Evolutionary conservation across 2,888 invertebrate species (phyloP).

Genomic region (Drosophila aldrichi): DNA sequence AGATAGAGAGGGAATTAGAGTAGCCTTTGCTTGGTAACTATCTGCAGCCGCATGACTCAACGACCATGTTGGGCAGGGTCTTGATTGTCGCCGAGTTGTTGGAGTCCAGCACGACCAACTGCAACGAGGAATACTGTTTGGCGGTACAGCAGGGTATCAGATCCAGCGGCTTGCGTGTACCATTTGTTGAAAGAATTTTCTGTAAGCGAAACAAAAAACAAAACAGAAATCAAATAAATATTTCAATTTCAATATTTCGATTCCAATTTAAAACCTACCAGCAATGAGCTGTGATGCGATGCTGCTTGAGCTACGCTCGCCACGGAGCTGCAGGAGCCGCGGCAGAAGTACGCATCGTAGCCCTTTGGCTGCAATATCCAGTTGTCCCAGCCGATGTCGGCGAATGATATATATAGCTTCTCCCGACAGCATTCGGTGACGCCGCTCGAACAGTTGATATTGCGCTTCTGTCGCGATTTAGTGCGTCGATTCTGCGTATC

Average conservation of each 20-base stretch:
- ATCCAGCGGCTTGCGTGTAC: conserved; percentile 86
- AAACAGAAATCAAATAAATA: conserved; percentile 17
- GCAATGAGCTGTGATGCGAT: conserved; percentile 90
- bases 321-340: conserved; percentile 91
- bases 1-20: not conserved
- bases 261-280: conserved; percentile 86
- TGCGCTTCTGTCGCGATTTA: conserved; percentile 86
- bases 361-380: conserved; percentile 94
- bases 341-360: conserved; percentile 95
- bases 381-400: conserved; percentile 94
- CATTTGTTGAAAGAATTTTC: conserved; percentile 88
- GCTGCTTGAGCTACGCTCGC: conserved; percentile 89
- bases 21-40: conserved; percentile 83
- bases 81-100: conserved; percentile 92
- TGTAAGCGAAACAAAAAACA: conserved; percentile 84
- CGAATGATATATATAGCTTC: conserved; percentile 92
- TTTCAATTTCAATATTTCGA: not conserved
- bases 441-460: conserved; percentile 89
- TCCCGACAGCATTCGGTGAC: conserved; percentile 93
- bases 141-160: conserved; percentile 95
- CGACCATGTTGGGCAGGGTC: conserved; percentile 94
- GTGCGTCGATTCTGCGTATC: conserved; percentile 91
- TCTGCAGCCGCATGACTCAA: conserved; percentile 96
- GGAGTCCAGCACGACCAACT: conserved; percentile 92
- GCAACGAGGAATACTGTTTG: conserved; percentile 92